Base-by-base conservation (phyloP, 2,888 invertebrate species). In the Acleris emargana region DNA sequence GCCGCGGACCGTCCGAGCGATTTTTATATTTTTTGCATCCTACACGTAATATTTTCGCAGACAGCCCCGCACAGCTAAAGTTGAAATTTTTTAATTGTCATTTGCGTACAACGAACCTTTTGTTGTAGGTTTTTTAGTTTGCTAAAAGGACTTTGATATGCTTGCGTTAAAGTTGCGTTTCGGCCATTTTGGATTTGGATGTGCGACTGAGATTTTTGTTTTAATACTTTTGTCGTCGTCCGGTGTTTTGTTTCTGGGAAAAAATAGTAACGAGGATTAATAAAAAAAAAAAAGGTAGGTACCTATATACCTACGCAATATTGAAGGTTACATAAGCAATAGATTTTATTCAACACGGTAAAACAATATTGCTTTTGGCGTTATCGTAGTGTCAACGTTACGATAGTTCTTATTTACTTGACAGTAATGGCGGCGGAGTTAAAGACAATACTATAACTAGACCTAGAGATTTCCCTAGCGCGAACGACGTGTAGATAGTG, bases 11-110 rank as follows among this genome's bases (percentile, higher is more conserved):
- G 86, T 83, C 85, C 84, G 78, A 81, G 80, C 84, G 79, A 83
- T 87, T 88, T 87, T 87, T 84, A 82, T 84, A 80, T 82, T 87
- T 86, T 87, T 87, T 84, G 70, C 73, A 76, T 73, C 76, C 78
- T 74, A 78, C 80, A 77, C 79, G 80, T 82, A 82, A 84, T 81
- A 81, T 84, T 84, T 82, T 76, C 59, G 59, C 81, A 83, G 80
- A 82, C 80, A 78, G 84, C 79, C 80, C 78, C 76, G 54, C 66
- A 55, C 72, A 71, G 70, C 73, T 70, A 72, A 71, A 72, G 76
- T 62, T 71, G 69, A 71, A 71, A 69, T 69, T 74, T 38, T 78
- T 73, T 77, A 75, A 79, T 76, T 74, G 73, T 72, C 59, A 61
- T 66, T 61, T 66, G 66, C 61, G 66, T 57, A 61, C 50, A 61